Conservation (phyloP, 2,888 invertebrate species). For the Dicyrtoma fusca region DNA sequence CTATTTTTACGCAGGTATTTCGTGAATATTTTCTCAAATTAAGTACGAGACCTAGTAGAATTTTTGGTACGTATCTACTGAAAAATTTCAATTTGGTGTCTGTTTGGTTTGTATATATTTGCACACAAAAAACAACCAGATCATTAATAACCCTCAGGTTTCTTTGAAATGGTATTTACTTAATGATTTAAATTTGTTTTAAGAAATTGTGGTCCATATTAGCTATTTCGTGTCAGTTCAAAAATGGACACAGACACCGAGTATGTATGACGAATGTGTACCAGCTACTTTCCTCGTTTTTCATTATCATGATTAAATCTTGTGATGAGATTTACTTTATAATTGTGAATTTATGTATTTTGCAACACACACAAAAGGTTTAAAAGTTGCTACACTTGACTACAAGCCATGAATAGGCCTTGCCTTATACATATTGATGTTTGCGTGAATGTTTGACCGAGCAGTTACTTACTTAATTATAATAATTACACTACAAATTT, state of each 20-base stretch:
- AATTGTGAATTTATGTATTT: background rate
- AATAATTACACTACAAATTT: too few relatives aligned
- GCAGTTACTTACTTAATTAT: too few relatives aligned
- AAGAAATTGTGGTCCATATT: background rate
- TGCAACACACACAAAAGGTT: background rate
- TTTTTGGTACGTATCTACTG: too few relatives aligned
- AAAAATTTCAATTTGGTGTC: too few relatives aligned
- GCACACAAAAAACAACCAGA: background rate
- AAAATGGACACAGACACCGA: background rate
- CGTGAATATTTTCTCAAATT: too few relatives aligned
- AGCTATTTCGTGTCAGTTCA: background rate
- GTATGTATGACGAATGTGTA: background rate
- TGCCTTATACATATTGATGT: constrained; percentile 9
- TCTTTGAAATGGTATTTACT: background rate
- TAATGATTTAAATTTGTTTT: background rate
- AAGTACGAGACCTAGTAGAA: too few relatives aligned
- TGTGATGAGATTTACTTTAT: constrained; percentile 17
- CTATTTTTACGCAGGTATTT: too few relatives aligned
- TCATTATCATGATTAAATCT: background rate
- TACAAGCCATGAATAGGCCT: constrained; percentile 7
- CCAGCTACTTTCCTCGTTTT: too few relatives aligned
- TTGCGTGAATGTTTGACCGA: too few relatives aligned
- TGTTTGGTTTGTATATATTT: too few relatives aligned
- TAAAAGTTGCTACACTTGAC: background rate
- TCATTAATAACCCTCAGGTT: background rate